A percentile compares a stretch with the other conserved stretches of the same genome.
Conservation (phyloP, 1,140 invertebrate genomes). For the Eueides isabella region DNA sequence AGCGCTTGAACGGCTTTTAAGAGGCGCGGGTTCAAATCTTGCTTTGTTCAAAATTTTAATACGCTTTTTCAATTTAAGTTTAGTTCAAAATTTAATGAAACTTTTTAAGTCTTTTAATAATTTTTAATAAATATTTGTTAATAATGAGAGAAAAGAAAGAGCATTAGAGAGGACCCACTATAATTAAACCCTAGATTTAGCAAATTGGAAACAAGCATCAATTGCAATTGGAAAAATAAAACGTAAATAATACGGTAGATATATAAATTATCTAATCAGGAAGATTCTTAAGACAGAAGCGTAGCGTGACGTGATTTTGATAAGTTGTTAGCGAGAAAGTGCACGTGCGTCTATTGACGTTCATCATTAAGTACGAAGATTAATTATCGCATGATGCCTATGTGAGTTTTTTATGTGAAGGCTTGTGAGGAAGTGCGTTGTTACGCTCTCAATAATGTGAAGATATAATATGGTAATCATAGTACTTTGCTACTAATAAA, state of each 20-base stretch:
- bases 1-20: too few relatives aligned
- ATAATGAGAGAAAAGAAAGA: too few relatives aligned
- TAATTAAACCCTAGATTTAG: too few relatives aligned
- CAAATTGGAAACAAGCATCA: too few relatives aligned
- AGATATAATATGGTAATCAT: background rate
- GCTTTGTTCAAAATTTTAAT: too few relatives aligned
- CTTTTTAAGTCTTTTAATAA: too few relatives aligned
- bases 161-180: too few relatives aligned
- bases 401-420: background rate
- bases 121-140: too few relatives aligned
- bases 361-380: conserved; percentile 27
- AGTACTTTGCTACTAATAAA: background rate
- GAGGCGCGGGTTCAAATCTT: too few relatives aligned
- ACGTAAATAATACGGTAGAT: too few relatives aligned
- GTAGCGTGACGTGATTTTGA: conserved; percentile 34
- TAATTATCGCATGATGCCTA: background rate
- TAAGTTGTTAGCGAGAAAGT: conserved; percentile 35
- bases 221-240: background rate
- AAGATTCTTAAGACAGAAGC: conserved; percentile 31
- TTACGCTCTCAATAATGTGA: background rate
- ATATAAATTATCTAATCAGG: conserved; percentile 4
- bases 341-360: conserved; percentile 16
- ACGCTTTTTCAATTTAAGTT: too few relatives aligned
- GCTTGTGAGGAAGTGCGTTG: background rate
- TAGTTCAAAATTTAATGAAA: too few relatives aligned